Base-by-base conservation (phyloP, 2,797 vertebrate genomes). In the Denticeps clupeoides region DNA sequence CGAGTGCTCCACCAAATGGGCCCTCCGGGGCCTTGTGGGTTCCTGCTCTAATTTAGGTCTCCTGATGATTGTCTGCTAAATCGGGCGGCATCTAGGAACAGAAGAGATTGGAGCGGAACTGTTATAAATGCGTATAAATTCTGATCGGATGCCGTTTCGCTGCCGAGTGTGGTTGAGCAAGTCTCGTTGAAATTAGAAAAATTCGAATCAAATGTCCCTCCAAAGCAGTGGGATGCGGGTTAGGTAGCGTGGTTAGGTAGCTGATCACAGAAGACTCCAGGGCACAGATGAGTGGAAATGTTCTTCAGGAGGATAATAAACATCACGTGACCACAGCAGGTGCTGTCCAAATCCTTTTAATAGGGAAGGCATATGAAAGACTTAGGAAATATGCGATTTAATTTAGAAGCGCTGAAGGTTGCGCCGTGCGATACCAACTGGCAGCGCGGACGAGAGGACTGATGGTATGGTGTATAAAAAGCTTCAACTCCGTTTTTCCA, bases 301-400 rank as follows among this genome's bases (percentile, higher is more conserved):
- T 16, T 50, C 25, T 51, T 47, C 29, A 51, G 12, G 49, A 38
- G 38, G 51, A 41, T 56, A 25, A 4, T 4, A 58, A 46, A 58
- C 23, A 33, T 60, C 64, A 61, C 45, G 47, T 60, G 60, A 58
- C 52, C 63, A 54, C 51, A 63, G 54, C 64, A 63, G 60, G 56
- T 67, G 60, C 55, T 58, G 50, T 40, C 24, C 41, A 60, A 61
- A 67, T 67, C 49, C 64, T 56, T 67, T 51, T 55, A 61, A 58
- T 63, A 58, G 55, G 48, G 29, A 51, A 55, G 46, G 50, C 60
- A 63, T 60, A 55, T 67, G 64, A 56, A 35, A 35, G 58, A 47
- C 41, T 48, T 58, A 51, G 33, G 22, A 51, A 55, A 60, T 40
- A 47, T 56, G 43, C 61, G 45, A 58, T 54, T 61, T 56, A 64